Conservation (phyloP, 2,113 vertebrate species). For the Chloroceryle aenea region DNA sequence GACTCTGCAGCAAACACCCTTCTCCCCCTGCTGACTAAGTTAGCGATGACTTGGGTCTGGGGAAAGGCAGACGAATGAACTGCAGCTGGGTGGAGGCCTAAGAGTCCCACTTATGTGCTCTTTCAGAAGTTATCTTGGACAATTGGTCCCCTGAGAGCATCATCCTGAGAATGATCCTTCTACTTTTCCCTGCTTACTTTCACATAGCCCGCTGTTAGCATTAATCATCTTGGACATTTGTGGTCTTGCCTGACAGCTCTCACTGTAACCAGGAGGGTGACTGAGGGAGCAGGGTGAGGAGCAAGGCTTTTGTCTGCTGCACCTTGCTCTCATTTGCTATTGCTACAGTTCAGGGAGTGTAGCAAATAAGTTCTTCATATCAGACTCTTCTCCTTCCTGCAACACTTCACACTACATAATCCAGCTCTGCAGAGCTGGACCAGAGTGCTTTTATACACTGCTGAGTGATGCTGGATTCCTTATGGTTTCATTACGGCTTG, state of each 20-base stretch:
- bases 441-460: background rate
- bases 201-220: background rate
- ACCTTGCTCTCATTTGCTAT: background rate
- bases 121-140: background rate
- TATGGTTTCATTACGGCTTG: background rate
- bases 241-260: background rate
- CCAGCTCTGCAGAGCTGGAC: background rate
- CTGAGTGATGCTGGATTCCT: background rate
- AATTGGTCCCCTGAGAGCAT: background rate
- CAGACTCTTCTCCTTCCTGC: background rate
- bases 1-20: background rate
- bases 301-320: background rate
- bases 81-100: background rate
- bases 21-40: background rate
- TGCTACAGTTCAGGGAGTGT: fast-evolving
- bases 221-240: background rate
- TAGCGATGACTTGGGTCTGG: background rate
- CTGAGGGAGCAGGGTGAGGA: background rate
- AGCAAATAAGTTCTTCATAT: background rate
- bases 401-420: fast-evolving
- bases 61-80: background rate
- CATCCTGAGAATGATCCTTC: background rate
- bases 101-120: background rate
- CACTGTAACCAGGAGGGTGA: fast-evolving
- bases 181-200: background rate